These are phyloP conservation scores for Orchestia grillus DNA, from an alignment of 1,140 invertebrate genomes.

Conservation along the genomic window DNA sequence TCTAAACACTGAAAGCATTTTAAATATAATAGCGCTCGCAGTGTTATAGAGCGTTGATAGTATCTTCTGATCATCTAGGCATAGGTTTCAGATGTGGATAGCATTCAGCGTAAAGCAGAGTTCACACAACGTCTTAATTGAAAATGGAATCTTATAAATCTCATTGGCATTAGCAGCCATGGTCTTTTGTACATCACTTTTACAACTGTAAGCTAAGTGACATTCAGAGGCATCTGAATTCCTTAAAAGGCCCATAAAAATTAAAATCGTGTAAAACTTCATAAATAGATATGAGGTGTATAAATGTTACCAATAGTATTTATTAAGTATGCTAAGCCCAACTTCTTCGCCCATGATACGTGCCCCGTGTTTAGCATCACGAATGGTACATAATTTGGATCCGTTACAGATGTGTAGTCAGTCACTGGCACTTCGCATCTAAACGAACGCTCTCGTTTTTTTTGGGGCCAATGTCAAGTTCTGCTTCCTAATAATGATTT, in stretches of 20 bases:
- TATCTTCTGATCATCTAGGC: not conserved
- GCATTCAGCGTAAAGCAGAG: not conserved
- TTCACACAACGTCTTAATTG: no score
- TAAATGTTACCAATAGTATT: not conserved
- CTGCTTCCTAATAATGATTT: conserved; percentile 14
- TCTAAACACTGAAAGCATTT: no score
- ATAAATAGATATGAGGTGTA: no score
- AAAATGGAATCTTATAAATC: no score
- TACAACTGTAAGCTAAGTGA: not conserved
- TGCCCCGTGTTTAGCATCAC: not conserved
- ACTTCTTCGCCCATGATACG: not conserved
- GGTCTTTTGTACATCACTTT: not conserved
- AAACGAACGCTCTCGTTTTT: not conserved
- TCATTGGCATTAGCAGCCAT: no score
- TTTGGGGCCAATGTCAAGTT: conserved; percentile 36
- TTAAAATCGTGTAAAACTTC: not conserved
- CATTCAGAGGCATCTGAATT: not conserved
- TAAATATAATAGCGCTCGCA: no score
- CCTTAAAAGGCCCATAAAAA: not conserved
- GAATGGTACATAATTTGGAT: not conserved
- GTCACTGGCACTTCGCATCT: not conserved
- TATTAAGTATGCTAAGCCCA: not conserved
- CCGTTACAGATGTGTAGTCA: not conserved
- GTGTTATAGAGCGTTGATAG: no score
- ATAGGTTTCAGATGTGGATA: not conserved